These are phyloP conservation scores for Lepidocolaptes lacrymiger DNA, from an alignment of 2,797 vertebrate genomes.

Conservation along the genomic window DNA sequence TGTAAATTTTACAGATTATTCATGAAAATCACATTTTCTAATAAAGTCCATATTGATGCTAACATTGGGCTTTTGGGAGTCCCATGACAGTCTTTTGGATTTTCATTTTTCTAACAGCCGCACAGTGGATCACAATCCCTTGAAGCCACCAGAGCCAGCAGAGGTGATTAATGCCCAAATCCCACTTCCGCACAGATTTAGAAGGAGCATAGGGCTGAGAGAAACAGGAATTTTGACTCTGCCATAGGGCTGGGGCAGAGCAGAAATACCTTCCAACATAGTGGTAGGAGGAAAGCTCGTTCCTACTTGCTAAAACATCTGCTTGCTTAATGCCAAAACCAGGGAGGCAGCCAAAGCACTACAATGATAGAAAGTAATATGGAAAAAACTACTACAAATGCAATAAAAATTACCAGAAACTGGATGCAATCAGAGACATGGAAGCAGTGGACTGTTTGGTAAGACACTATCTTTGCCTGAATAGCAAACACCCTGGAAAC, in stretches of 20 bases:
- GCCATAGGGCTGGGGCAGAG: neutral
- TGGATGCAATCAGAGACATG: neutral
- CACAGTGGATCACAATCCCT: neutral
- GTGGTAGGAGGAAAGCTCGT: neutral
- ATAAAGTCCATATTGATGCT: neutral
- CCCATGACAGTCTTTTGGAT: neutral
- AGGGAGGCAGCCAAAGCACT: neutral
- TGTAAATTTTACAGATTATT: neutral
- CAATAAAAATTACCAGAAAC: neutral
- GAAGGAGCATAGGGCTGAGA: neutral
- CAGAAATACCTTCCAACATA: neutral
- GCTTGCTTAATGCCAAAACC: neutral
- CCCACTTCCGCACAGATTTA: neutral
- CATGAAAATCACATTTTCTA: neutral
- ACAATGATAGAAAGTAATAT: neutral
- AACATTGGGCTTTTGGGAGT: neutral
- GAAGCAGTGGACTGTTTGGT: neutral
- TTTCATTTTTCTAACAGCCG: neutral
- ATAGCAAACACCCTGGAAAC: neutral
- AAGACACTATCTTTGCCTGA: neutral
- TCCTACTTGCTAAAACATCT: neutral
- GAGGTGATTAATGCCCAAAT: neutral
- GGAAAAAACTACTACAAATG: neutral
- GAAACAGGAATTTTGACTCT: constrained; percentile 19
- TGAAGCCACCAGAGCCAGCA: neutral